Percentiles rank a stretch among this genome's conserved stretches.
phyloP scores from a whole-genome alignment of 2,797 vertebrate genomes.

The Arnoldichthys spilopterus region DNA sequence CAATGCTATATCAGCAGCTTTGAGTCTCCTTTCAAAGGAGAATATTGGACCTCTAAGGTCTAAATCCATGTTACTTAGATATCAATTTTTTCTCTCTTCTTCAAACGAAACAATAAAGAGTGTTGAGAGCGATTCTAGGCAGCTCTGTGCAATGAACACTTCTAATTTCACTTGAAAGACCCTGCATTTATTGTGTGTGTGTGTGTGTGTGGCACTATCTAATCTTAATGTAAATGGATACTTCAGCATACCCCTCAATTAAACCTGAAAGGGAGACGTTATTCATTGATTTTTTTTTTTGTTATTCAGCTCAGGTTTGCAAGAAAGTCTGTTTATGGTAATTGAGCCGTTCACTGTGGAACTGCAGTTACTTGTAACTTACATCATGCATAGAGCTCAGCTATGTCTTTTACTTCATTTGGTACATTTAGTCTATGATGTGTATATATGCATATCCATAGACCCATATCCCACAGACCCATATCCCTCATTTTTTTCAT shows the following conservation, averaged over 20 bases:
- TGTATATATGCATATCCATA: not conserved
- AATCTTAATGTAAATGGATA: not conserved
- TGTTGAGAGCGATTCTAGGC: not conserved
- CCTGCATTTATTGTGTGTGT: not conserved
- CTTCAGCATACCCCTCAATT: not conserved
- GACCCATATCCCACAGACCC: no score
- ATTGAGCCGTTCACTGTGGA: not conserved
- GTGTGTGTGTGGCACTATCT: not conserved
- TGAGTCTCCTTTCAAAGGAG: not conserved
- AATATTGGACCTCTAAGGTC: not conserved
- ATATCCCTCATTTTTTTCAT: no score
- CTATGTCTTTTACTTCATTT: not conserved
- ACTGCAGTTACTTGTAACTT: not conserved
- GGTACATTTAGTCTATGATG: not conserved
- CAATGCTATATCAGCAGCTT: not conserved
- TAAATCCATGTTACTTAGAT: not conserved
- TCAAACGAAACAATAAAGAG: constrained; percentile 3
- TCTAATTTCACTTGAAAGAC: not conserved
- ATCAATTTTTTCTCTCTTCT: not conserved
- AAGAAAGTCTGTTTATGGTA: not conserved
- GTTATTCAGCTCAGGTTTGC: not conserved
- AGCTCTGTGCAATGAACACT: constrained; percentile 11
- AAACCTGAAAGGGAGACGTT: not conserved
- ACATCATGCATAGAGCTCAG: not conserved
- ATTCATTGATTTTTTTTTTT: not conserved